These are phyloP conservation scores for Pangasius sanitwongsei DNA, from an alignment of 2,797 vertebrate species.

Conservation along the genomic window DNA sequence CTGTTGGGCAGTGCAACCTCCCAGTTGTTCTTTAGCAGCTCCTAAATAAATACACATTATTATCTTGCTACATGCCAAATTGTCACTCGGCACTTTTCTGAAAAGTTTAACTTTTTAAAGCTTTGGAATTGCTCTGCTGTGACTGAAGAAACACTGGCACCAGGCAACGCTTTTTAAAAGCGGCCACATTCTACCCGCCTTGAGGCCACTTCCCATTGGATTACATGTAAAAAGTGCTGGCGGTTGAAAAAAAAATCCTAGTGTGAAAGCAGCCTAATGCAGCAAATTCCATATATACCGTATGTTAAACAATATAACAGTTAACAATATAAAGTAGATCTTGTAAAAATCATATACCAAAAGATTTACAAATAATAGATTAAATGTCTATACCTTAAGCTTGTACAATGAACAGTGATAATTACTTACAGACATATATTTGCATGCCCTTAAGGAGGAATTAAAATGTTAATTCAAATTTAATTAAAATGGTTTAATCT, in stretches of 20 bases:
- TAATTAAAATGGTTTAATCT: not conserved
- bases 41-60: constrained; percentile 5
- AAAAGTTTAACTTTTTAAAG: not conserved
- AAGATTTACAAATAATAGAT: not conserved
- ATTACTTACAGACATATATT: not conserved
- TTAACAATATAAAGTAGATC: not conserved
- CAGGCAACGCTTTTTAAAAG: too few relatives aligned
- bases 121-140: not conserved
- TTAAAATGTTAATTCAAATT: not conserved
- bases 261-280: not conserved
- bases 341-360: not conserved
- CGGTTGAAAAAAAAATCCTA: not conserved
- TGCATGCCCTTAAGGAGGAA: not conserved
- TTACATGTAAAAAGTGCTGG: not conserved
- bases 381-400: not conserved
- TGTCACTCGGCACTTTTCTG: not conserved
- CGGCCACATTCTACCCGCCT: not conserved
- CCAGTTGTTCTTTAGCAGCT: not conserved
- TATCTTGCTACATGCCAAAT: not conserved
- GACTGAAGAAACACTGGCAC: not conserved
- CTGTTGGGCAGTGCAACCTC: not conserved
- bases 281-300: not conserved
- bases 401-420: not conserved
- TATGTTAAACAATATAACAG: not conserved
- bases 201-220: not conserved